Evolutionary conservation across 30 jellyfish, hydroid and myxozoan species (phyloP).

Genomic region (Cassiopea andromeda): DNA sequence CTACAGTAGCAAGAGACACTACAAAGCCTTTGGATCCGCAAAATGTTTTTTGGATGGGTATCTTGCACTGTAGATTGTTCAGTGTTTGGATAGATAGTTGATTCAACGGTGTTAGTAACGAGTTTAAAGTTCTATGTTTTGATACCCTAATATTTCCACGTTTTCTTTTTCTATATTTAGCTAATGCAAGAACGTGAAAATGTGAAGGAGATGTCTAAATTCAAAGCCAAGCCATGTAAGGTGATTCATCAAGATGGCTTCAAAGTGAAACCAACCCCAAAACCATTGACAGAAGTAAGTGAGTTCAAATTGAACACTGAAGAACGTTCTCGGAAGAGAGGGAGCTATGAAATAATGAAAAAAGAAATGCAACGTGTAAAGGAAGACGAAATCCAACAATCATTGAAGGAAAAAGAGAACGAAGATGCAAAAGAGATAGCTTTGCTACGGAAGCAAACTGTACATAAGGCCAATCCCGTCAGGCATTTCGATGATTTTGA

Average conservation of each 20-base stretch:
- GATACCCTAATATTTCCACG: too few species aligned
- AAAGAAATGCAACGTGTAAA: slow-evolving; percentile 68
- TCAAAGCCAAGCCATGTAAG: slow-evolving; percentile 85
- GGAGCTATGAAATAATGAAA: slow-evolving; percentile 73
- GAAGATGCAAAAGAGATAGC: slow-evolving; percentile 76
- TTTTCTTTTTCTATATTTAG: not conserved
- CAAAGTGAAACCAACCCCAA: slow-evolving; percentile 70
- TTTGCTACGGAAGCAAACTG: slow-evolving; percentile 69
- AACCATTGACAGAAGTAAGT: slow-evolving; percentile 72
- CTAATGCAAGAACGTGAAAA: slow-evolving; percentile 49
- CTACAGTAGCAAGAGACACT: too few species aligned
- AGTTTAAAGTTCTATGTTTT: too few species aligned
- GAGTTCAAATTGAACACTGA: slow-evolving; percentile 80
- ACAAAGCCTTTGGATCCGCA: too few species aligned
- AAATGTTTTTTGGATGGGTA: too few species aligned
- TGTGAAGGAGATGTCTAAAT: slow-evolving; percentile 64
- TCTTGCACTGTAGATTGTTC: too few species aligned
- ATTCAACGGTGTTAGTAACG: too few species aligned
- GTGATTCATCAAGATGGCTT: slow-evolving; percentile 81
- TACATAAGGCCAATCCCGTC: slow-evolving; percentile 83
- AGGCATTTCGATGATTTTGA: slow-evolving; percentile 71
- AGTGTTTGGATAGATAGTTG: too few species aligned
- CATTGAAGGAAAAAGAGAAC: slow-evolving; percentile 63
- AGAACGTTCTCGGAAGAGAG: slow-evolving; percentile 89
- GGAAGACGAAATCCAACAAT: slow-evolving; percentile 71